Evolutionary conservation across 2,797 vertebrate species (phyloP).

Genomic region (Trachops cirrhosus): DNA sequence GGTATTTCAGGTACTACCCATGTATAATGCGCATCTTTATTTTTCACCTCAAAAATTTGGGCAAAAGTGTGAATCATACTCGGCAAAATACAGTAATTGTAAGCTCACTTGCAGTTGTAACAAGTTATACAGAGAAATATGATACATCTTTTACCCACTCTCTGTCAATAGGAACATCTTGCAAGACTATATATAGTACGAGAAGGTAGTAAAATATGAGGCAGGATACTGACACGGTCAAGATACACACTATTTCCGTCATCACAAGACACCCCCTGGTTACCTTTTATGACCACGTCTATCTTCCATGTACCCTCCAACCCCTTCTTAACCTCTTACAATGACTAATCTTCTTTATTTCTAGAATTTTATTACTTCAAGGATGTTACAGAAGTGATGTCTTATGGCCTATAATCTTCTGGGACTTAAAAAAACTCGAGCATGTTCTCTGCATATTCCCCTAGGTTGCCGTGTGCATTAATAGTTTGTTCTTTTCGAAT

Average conservation of each 20-base stretch:
- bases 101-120: background rate
- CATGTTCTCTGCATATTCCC: background rate
- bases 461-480: background rate
- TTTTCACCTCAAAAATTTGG: no score
- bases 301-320: no score
- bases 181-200: background rate
- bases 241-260: background rate
- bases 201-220: background rate
- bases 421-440: background rate
- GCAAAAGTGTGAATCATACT: no score
- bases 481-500: background rate
- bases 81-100: background rate
- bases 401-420: background rate
- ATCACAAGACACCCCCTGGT: background rate
- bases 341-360: background rate
- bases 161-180: background rate
- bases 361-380: background rate
- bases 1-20: no score
- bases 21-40: no score
- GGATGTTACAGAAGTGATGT: background rate
- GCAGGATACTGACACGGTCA: background rate
- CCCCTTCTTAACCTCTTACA: background rate
- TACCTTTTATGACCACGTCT: background rate
- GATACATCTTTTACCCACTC: background rate
- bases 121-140: background rate